phyloP scores from a whole-genome alignment of 2,113 vertebrate genomes.

The Rhombomys opimus region DNA sequence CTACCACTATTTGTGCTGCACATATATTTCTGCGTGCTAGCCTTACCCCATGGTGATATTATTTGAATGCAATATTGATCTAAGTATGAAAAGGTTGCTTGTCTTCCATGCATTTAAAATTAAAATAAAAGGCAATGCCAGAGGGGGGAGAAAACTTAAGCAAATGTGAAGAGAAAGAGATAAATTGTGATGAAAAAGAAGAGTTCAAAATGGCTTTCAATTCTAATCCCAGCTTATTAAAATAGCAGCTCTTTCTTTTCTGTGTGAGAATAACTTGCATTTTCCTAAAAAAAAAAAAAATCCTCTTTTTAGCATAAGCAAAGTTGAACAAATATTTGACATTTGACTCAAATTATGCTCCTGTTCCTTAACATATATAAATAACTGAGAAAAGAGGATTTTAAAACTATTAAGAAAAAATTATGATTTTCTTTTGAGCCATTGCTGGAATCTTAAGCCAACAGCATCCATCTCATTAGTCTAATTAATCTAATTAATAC shows the following conservation, averaged over 20 bases:
- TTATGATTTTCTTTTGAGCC: neutral
- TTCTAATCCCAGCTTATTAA: neutral
- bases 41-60: neutral
- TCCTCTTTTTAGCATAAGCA: neutral
- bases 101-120: neutral
- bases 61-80: neutral
- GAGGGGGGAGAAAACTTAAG: neutral
- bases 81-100: neutral
- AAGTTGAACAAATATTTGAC: neutral
- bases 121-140: neutral
- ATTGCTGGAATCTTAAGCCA: neutral
- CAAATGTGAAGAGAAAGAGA: neutral
- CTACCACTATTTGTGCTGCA: neutral
- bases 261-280: neutral
- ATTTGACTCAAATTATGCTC: neutral
- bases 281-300: neutral
- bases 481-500: neutral
- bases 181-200: neutral
- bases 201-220: neutral
- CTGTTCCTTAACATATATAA: neutral
- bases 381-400: neutral
- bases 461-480: neutral
- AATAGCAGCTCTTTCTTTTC: neutral
- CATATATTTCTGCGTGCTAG: neutral
- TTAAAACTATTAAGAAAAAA: neutral